Evolutionary conservation across 1,140 invertebrate species (phyloP), one percentile per base, ranked within the genome.

Genomic region (Macrobrachium rosenbergii): DNA sequence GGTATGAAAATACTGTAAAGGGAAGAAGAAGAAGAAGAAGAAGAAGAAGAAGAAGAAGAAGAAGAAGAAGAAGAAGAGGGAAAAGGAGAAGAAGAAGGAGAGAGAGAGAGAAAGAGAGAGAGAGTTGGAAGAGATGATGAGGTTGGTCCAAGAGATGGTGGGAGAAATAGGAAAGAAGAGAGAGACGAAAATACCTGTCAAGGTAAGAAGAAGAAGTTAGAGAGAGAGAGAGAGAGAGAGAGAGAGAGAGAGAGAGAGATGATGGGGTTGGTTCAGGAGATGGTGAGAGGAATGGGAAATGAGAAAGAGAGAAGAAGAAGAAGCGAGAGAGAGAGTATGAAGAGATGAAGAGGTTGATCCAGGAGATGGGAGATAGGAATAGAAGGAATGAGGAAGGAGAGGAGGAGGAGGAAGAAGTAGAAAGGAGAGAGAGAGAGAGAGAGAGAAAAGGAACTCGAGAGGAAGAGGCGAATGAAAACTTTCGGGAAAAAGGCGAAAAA

Each of bases 401-500:
- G 64, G 69, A 73, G 21, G 23, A 23, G 69, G 21, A 23, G 69
- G 21, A 28, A 16, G 69, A 73, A n/a, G 23, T n/a, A n/a, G n/a
- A n/a, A n/a, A n/a, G n/a, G n/a, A n/a, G n/a, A n/a, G n/a, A n/a
- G n/a, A n/a, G n/a, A n/a, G n/a, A n/a, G n/a, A n/a, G n/a, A n/a
- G n/a, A n/a, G n/a, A 28, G 23, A 11, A 23, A 11, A 16, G 69
- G 10, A 23, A n/a, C 5, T 5, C 5, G 11, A 73, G 69, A 23
- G 21, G 23, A 28, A 23, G 21, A 23, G 21, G 21, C 12, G 11
- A 43, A 73, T 43, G 37, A 17, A 60, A 79, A 63, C 17, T 21
- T 60, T 62, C 10, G 77, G 59, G 23, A 79, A 59, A 79, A n/a
- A n/a, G n/a, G n/a, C n/a, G 52, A 16, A 79, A 63, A 79, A 79